Evolutionary conservation across 2,113 vertebrate genomes (phyloP).

Genomic region (Nibea coibor): DNA sequence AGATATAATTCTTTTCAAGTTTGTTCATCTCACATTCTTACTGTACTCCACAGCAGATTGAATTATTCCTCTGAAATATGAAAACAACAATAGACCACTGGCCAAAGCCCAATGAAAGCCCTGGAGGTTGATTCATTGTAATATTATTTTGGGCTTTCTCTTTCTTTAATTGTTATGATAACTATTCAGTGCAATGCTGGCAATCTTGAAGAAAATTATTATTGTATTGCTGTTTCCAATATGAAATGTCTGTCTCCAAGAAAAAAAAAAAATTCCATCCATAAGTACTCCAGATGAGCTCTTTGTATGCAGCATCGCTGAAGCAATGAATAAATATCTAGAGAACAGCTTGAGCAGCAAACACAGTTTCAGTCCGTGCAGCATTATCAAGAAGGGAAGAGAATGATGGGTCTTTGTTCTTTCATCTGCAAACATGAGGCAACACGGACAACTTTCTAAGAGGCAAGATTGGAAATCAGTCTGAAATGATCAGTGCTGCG

Average conservation of each 20-base stretch:
- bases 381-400: conserved; percentile 52
- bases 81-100: conserved; percentile 5
- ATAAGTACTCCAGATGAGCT: conserved; percentile 12
- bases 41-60: conserved; percentile 3
- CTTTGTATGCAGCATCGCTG: conserved; percentile 33
- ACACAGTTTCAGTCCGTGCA: conserved; percentile 40
- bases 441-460: not conserved
- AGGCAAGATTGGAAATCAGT: conserved; percentile 57
- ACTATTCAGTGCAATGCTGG: conserved; percentile 10
- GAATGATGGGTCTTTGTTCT: conserved; percentile 40
- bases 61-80: not conserved
- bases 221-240: conserved; percentile 9
- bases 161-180: conserved; percentile 23
- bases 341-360: conserved; percentile 21
- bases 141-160: not conserved
- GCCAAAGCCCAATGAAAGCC: not conserved
- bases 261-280: conserved; percentile 22
- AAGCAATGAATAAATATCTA: conserved; percentile 57
- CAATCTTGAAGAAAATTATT: conserved; percentile 5
- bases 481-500: conserved; percentile 40
- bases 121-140: conserved; percentile 6
- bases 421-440: conserved; percentile 46
- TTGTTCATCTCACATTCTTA: conserved; percentile 10
- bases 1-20: conserved; percentile 12
- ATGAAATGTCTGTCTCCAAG: conserved; percentile 17